A percentile compares a stretch with the other conserved stretches of the same genome.
phyloP scores from a whole-genome alignment of 2,113 vertebrate genomes.

The Mormyrus iriodes region DNA sequence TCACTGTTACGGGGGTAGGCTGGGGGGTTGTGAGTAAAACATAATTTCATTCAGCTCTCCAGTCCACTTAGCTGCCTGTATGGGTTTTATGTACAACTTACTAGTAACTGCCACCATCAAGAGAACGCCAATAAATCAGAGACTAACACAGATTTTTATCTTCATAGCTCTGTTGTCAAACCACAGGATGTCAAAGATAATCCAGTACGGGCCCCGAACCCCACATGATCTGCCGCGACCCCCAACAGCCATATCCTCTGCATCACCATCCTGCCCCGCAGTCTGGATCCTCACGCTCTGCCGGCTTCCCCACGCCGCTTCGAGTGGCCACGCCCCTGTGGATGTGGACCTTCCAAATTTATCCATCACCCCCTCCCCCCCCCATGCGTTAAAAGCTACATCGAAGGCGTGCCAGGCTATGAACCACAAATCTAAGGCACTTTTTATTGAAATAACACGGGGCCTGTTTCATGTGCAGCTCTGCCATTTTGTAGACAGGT shows the following conservation, averaged over 20 bases:
- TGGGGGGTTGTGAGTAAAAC: not conserved
- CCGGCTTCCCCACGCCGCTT: not conserved
- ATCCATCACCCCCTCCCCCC: not conserved
- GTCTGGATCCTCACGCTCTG: not conserved
- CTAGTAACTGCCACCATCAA: not conserved
- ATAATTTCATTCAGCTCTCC: not conserved
- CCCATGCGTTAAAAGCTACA: not conserved
- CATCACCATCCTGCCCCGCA: not conserved
- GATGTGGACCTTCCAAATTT: not conserved
- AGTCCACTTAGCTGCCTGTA: not conserved
- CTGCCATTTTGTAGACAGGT: constrained; percentile 11
- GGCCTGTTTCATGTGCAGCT: constrained; percentile 31
- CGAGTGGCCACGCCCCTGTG: not conserved
- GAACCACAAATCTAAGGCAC: not conserved
- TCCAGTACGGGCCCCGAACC: not conserved
- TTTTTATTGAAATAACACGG: constrained; percentile 3
- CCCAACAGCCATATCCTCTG: not conserved
- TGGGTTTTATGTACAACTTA: constrained; percentile 1
- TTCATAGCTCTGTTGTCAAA: not conserved
- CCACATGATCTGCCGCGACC: not conserved
- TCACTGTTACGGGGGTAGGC: not conserved
- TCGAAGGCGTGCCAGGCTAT: not conserved
- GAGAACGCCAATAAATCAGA: not conserved
- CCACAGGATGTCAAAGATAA: not conserved
- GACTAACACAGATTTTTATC: not conserved